Base-by-base conservation (phyloP, 2,797 vertebrate genomes). In the Mormyrops boulengeri region DNA sequence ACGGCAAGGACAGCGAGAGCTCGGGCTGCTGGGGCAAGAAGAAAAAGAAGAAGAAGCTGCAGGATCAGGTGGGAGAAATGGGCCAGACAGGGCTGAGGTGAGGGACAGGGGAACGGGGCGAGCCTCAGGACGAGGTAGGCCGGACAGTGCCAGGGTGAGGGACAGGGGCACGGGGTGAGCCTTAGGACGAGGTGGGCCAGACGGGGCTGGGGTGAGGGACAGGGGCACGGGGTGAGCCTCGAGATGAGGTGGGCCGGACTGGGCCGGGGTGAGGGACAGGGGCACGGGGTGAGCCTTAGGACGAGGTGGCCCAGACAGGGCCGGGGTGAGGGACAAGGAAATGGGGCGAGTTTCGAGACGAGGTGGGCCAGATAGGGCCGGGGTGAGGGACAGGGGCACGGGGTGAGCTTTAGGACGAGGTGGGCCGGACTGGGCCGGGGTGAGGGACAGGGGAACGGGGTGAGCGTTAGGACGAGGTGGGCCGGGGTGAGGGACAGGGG, bases 1-100 rank as follows among this genome's bases (percentile, higher is more conserved):
- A 97, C 2, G 97, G 97, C 85, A 98, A 98, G 73, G 99, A 99
- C 0, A 88, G 96, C 0, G 98, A 99, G 95, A 99, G 97, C 94
- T 99, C 98, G 0, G 98, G 98, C 62, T 99, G 99, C 94, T 99
- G 98, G 99, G 99, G 99, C 57, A 99, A 99, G 95, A 99, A 99
- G 94, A 99, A 99, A 96, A 99, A 99, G 98, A 99, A 99, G 95
- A 99, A 99, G 98, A 99, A 98, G 97, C 97, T 96, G 34, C 96
- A 97, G 89, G 98, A 99, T 92, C 98, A 99, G 98, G 99, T 99
- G 94, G 94, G 92, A n/a, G 41, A 55, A 44, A 44, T 89, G 80
- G 38, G 17, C 9, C 77, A 47, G 41, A 19, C 41, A n/a, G 38
- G 38, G 22, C n/a, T 8, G 14, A 55, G 77, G 19, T 17, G 69